Evolutionary conservation across 2,113 vertebrate genomes (phyloP), one percentile per base, ranked within the genome.

Genomic region (Aspidoscelis tigris): DNA sequence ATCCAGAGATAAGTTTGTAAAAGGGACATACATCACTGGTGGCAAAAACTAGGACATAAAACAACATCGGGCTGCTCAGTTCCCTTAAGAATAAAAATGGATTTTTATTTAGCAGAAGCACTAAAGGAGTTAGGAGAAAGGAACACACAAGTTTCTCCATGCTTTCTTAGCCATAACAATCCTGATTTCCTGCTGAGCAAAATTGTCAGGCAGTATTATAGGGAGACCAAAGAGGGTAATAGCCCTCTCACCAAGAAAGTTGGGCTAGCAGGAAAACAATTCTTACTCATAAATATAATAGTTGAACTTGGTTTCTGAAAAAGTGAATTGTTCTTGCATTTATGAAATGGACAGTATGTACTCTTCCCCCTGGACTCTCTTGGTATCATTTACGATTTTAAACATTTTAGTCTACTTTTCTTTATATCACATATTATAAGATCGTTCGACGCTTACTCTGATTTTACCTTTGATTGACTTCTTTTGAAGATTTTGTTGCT

Each of bases 1-100:
- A 96, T 96, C 98, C 97, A 96, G 95, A 96, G 98, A 98, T 96
- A 96, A 96, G 96, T 96, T 96, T 96, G 96, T 96, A 96, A 96
- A 96, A 96, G 96, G 96, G 88, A 93, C 94, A 96, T 96, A 96
- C 91, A 96, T 96, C 96, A 96, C 10, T 84, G 84, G 26, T 90
- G 95, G 93, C 80, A 78, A 96, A 95, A 94, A 93, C 91, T 69
- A 53, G 91, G 89, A 92, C 86, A 89, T 96, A 96, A 96, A 96
- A 91, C 92, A 95, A 95, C 96, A 96, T 95, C 94, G 88, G 92
- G 90, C 90, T 2, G 16, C 93, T 95, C 93, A 92, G 90, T 88
- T 94, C 94, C 93, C 93, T 22, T 87, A 93, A 95, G 95, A 90
- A 93, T 96, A 95, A 96, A 96, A 96, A 95, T 94, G 96, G 95